Evolutionary conservation across 2,797 vertebrate species (phyloP).

Genomic region (Poeciliopsis turneri): DNA sequence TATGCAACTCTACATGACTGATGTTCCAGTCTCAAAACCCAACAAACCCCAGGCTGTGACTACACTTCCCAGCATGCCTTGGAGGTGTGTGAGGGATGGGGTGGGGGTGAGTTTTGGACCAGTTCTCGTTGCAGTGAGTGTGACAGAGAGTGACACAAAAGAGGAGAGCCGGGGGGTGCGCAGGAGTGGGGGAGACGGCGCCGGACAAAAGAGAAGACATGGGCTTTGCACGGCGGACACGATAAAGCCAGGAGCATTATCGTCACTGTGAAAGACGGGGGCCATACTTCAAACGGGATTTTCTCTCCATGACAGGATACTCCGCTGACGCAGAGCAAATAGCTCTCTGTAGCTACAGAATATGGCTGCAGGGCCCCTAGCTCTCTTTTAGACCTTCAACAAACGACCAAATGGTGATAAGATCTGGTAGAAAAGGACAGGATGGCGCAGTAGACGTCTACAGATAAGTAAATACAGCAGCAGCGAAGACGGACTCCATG

Average conservation of each 20-base stretch:
- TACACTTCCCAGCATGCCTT: slow-evolving; percentile 85
- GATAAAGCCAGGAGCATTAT: slow-evolving; percentile 87
- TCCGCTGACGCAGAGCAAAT: slow-evolving; percentile 81
- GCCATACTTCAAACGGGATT: slow-evolving; percentile 88
- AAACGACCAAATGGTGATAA: slow-evolving; percentile 75
- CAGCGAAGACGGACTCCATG: no score
- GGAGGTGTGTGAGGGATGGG: slow-evolving; percentile 25
- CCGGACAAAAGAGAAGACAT: slow-evolving; percentile 85
- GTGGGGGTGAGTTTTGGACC: slow-evolving; percentile 71
- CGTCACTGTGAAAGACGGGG: slow-evolving; percentile 85
- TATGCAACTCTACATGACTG: not conserved
- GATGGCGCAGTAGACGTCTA: slow-evolving; percentile 38
- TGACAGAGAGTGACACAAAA: slow-evolving; percentile 84
- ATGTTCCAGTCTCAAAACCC: slow-evolving; percentile 8
- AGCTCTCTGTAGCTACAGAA: slow-evolving; percentile 75
- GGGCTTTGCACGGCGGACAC: slow-evolving; percentile 86
- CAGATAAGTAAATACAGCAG: slow-evolving; percentile 49
- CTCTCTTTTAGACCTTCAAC: slow-evolving; percentile 74
- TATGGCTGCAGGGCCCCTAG: slow-evolving; percentile 75
- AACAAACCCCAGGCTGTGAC: slow-evolving; percentile 58
- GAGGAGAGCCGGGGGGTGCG: slow-evolving; percentile 81
- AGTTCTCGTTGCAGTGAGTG: slow-evolving; percentile 78
- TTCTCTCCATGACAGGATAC: slow-evolving; percentile 86
- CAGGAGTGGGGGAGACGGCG: slow-evolving; percentile 78
- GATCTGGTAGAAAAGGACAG: slow-evolving; percentile 61